Evolutionary conservation across 1,140 invertebrate species (phyloP).

Genomic region (Phthorimaea operculella): DNA sequence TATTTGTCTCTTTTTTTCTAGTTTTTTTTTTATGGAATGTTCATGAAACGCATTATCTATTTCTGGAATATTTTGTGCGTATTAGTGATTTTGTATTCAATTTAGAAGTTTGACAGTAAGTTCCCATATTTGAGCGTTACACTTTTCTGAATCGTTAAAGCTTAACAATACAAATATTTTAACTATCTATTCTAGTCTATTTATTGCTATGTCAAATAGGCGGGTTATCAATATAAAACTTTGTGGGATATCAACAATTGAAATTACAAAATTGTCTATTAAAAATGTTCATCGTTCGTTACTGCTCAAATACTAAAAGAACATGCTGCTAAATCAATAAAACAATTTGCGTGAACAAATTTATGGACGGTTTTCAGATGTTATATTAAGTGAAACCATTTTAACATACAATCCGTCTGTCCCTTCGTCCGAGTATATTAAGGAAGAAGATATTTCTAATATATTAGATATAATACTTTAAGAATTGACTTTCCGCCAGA

Average conservation of each 20-base stretch:
- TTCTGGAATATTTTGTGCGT: slow-evolving; percentile 5
- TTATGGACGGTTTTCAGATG: slow-evolving; percentile 49
- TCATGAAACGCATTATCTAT: neutral
- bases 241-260: slow-evolving; percentile 51
- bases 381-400: slow-evolving; percentile 16
- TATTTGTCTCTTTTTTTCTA: no score
- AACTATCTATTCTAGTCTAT: slow-evolving; percentile 61
- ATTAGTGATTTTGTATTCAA: slow-evolving; percentile 2
- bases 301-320: neutral
- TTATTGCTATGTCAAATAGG: slow-evolving; percentile 67
- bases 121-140: slow-evolving; percentile 9
- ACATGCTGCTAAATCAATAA: slow-evolving; percentile 17
- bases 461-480: slow-evolving; percentile 11
- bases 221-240: slow-evolving; percentile 57
- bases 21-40: neutral
- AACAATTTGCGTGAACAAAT: slow-evolving; percentile 9
- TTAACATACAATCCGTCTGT: slow-evolving; percentile 27
- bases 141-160: slow-evolving; percentile 45
- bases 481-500: slow-evolving; percentile 17
- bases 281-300: neutral
- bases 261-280: slow-evolving; percentile 23
- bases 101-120: neutral
- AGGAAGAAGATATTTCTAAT: slow-evolving; percentile 8
- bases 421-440: neutral
- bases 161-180: slow-evolving; percentile 54